Evolutionary conservation across 2,888 invertebrate species (phyloP).

Genomic region (Coleophora flavipennella): DNA sequence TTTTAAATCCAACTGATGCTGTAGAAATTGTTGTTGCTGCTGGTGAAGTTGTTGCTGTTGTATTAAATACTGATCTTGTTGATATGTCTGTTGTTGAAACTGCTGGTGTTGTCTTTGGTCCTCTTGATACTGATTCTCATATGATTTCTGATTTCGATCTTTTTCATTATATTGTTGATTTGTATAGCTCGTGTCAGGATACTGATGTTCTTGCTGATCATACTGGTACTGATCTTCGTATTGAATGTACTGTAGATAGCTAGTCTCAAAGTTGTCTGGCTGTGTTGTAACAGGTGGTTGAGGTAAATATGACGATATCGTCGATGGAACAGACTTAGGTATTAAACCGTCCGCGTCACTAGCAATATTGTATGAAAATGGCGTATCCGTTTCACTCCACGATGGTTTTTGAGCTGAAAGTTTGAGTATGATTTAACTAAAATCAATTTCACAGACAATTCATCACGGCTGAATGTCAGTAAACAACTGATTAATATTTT

Average conservation of each 20-base stretch:
- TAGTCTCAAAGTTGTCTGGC: conserved; percentile 30
- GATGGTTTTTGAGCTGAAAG: conserved; percentile 63
- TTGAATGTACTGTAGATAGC: conserved; percentile 17
- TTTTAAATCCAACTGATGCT: conserved; percentile 17
- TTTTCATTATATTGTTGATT: conserved; percentile 20
- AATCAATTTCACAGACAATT: conserved; percentile 26
- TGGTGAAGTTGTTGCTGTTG: conserved; percentile 26
- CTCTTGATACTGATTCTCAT: conserved; percentile 25
- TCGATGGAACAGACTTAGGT: conserved; percentile 45
- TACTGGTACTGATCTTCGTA: conserved; percentile 16
- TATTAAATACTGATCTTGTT: conserved; percentile 27
- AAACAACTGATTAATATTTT: conserved; percentile 25
- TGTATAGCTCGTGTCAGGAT: conserved; percentile 19
- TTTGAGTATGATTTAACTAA: conserved; percentile 30
- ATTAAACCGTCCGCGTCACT: conserved; percentile 45
- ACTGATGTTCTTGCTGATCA: conserved; percentile 20
- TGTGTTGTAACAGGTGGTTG: conserved; percentile 44
- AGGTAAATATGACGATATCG: conserved; percentile 41
- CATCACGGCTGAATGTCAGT: conserved; percentile 24
- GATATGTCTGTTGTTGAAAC: conserved; percentile 21
- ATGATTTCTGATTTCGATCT: conserved; percentile 22
- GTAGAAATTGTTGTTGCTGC: conserved; percentile 25
- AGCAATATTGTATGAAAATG: conserved; percentile 50
- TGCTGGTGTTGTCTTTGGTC: conserved; percentile 24
- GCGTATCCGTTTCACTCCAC: conserved; percentile 55